Evolutionary conservation across 2,797 vertebrate genomes (phyloP).

Genomic region (Mus caroli): DNA sequence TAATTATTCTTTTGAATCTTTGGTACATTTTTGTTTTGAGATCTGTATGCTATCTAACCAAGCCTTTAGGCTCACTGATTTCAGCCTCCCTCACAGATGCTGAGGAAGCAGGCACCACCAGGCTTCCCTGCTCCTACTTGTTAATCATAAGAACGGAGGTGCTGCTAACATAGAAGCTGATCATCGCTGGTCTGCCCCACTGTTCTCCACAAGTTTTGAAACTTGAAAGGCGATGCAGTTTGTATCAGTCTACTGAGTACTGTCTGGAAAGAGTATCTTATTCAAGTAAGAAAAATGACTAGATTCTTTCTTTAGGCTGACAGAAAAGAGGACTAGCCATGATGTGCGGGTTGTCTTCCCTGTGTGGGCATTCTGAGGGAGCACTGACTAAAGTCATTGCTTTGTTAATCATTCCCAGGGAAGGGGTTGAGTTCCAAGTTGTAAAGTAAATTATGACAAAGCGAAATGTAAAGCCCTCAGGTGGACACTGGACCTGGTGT

Average conservation of each 20-base stretch:
- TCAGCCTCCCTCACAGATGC: not conserved
- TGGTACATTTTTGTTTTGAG: not conserved
- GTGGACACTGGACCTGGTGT: conserved; percentile 34
- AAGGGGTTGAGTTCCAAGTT: conserved; percentile 27
- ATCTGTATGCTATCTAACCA: not conserved
- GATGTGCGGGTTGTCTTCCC: not conserved
- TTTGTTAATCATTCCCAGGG: conserved; percentile 67
- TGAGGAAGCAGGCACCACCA: not conserved
- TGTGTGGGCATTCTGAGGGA: not conserved
- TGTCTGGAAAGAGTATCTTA: not conserved
- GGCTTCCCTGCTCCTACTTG: not conserved
- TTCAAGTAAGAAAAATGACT: conserved; percentile 13
- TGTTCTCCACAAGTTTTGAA: not conserved
- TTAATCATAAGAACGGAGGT: not conserved
- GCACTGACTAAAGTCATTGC: not conserved
- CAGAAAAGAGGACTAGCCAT: not conserved
- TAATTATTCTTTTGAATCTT: conserved; percentile 2
- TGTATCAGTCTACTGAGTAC: not conserved
- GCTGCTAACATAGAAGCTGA: not conserved
- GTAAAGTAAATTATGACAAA: conserved; percentile 76
- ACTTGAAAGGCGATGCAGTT: conserved; percentile 33
- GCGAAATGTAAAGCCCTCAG: conserved; percentile 65
- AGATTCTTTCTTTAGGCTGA: conserved; percentile 29
- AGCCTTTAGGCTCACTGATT: too few relatives aligned
- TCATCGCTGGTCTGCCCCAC: not conserved